A percentile compares a stretch with the other conserved stretches of the same genome.
Evolutionary conservation across 2,113 vertebrate genomes (phyloP).

Genomic region (Phalacrocorax aristotelis): DNA sequence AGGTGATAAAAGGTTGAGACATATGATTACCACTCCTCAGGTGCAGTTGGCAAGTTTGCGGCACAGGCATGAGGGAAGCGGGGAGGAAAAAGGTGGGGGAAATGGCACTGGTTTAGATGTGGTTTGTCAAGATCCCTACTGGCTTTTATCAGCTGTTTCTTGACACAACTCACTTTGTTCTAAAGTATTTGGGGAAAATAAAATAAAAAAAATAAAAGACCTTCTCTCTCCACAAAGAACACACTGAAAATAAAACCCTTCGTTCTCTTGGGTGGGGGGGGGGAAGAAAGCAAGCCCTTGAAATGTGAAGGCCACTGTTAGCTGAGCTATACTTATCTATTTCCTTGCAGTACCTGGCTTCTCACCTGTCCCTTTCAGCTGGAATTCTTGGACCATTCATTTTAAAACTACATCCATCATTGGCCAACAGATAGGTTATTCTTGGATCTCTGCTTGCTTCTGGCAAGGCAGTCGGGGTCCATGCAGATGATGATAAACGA

Average conservation of each 20-base stretch:
- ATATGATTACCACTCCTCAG: slow-evolving; percentile 9
- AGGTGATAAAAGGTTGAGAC: slow-evolving; percentile 40
- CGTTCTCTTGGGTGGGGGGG: neutral
- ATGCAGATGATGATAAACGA: neutral
- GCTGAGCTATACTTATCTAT: neutral
- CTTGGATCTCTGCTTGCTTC: slow-evolving; percentile 49
- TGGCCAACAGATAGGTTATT: slow-evolving; percentile 48
- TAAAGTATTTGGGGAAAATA: neutral
- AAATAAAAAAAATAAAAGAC: neutral
- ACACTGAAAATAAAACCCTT: neutral
- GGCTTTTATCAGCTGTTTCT: slow-evolving; percentile 32
- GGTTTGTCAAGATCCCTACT: neutral
- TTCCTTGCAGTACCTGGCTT: neutral
- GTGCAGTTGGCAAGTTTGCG: neutral
- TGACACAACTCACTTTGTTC: neutral
- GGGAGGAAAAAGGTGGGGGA: neutral
- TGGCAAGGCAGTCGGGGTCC: slow-evolving; percentile 21
- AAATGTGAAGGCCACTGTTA: neutral
- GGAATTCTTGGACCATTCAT: neutral
- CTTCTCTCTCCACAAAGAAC: neutral
- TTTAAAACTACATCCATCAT: slow-evolving; percentile 10
- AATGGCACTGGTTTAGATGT: neutral
- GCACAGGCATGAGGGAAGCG: neutral
- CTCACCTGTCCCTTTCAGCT: slow-evolving; percentile 13
- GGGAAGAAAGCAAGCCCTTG: neutral